phyloP scores from a whole-genome alignment of 2,797 vertebrate species.

The Eulemur albifrons region DNA sequence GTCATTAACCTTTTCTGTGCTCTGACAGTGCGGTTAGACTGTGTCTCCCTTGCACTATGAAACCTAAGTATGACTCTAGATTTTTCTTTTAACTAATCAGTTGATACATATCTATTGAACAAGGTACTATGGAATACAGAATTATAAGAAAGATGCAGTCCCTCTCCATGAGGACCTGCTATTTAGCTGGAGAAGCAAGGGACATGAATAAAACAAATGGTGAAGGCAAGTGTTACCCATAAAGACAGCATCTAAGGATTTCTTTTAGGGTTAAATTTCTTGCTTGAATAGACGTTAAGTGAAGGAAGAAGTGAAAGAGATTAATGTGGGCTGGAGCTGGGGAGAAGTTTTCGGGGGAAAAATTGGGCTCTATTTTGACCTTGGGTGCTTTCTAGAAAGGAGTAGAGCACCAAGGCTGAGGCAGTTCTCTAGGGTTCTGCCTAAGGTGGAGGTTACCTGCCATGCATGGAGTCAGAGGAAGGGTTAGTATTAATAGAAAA shows the following conservation, averaged over 20 bases:
- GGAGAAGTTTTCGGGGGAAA: not conserved
- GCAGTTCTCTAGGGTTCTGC: not conserved
- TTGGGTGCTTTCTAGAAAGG: not conserved
- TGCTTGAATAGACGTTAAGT: not conserved
- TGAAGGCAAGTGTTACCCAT: not conserved
- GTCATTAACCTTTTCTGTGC: slow-evolving; percentile 51
- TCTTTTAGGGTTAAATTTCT: too few species aligned
- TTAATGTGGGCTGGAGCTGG: not conserved
- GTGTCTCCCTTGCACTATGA: not conserved
- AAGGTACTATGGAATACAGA: not conserved
- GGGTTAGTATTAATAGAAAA: not conserved
- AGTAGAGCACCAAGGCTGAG: not conserved
- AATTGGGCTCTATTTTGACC: not conserved
- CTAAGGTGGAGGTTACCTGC: not conserved
- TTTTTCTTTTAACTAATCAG: not conserved
- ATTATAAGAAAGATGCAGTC: not conserved
- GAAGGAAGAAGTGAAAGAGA: not conserved
- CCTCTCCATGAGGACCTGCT: not conserved
- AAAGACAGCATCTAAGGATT: not conserved
- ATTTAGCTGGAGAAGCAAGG: not conserved
- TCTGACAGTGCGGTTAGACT: not conserved
- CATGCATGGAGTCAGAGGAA: not conserved
- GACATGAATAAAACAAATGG: not conserved
- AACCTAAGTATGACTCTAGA: not conserved
- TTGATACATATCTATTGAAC: not conserved